phyloP scores from a whole-genome alignment of 2,113 vertebrate species.

The Sinosuthora webbiana region DNA sequence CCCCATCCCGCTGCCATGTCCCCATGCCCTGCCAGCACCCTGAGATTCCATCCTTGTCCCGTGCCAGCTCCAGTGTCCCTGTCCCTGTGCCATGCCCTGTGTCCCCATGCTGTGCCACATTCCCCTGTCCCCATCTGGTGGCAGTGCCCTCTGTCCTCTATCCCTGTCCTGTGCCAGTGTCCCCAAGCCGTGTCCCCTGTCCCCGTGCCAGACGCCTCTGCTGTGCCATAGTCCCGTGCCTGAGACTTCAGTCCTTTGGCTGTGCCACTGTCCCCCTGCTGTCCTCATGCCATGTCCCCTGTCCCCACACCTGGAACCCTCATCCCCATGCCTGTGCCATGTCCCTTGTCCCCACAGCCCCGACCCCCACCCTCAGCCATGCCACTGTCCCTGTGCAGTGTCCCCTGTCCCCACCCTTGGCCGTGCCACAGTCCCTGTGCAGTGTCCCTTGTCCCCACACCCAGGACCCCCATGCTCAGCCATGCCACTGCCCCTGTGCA shows the following conservation, averaged over 20 bases:
- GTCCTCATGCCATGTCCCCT: fast-evolving
- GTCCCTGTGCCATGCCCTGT: neutral
- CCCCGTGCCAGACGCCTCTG: neutral
- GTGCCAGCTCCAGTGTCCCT: neutral
- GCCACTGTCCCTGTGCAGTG: neutral
- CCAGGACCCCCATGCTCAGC: too few relatives aligned
- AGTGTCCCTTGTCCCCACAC: too few relatives aligned
- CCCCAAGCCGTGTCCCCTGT: neutral
- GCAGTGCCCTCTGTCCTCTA: neutral
- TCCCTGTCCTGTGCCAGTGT: fast-evolving
- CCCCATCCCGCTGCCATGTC: neutral
- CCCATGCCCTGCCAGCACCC: neutral
- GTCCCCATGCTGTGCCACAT: neutral
- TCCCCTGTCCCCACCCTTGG: neutral
- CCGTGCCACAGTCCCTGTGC: neutral
- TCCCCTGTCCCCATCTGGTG: neutral
- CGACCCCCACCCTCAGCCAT: neutral
- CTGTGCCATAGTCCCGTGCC: neutral
- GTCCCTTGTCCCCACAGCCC: neutral
- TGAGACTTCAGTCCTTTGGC: neutral
- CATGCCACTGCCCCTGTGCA: too few relatives aligned
- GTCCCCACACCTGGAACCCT: fast-evolving
- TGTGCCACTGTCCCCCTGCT: neutral
- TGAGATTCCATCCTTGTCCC: fast-evolving
- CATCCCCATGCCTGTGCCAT: neutral